Percentiles rank a stretch among this genome's conserved stretches.
phyloP scores from a whole-genome alignment of 2,797 vertebrate species.

The Gymnothorax javanicus region DNA sequence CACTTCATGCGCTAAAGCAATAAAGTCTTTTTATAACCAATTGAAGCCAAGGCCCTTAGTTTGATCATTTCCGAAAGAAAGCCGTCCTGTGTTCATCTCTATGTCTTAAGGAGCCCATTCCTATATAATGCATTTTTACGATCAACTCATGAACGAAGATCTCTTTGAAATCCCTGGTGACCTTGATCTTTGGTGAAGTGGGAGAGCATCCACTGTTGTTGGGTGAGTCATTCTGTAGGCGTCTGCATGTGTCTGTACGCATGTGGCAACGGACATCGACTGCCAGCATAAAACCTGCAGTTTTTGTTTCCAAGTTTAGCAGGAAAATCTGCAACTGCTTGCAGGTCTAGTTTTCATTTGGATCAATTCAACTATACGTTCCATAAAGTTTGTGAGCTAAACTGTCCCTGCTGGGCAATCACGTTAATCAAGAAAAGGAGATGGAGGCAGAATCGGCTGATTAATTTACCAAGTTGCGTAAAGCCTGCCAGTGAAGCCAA shows the following conservation, averaged over 20 bases:
- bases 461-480: constrained; percentile 11
- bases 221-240: no score
- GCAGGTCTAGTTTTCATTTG: background rate
- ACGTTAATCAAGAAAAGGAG: background rate
- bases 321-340: background rate
- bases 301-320: background rate
- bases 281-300: background rate
- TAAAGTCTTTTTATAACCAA: background rate
- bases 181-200: background rate
- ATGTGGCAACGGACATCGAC: no score
- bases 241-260: no score
- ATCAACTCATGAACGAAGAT: background rate
- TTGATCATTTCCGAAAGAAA: background rate
- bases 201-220: background rate
- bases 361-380: background rate
- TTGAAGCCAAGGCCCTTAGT: background rate
- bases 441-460: background rate
- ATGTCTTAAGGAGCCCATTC: background rate
- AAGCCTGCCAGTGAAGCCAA: background rate
- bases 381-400: background rate
- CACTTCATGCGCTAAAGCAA: background rate
- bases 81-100: background rate
- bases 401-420: constrained; percentile 2
- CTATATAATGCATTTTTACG: no score
- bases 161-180: background rate